phyloP scores from a whole-genome alignment of 2,113 vertebrate species.

The Chionodraco myersi region DNA sequence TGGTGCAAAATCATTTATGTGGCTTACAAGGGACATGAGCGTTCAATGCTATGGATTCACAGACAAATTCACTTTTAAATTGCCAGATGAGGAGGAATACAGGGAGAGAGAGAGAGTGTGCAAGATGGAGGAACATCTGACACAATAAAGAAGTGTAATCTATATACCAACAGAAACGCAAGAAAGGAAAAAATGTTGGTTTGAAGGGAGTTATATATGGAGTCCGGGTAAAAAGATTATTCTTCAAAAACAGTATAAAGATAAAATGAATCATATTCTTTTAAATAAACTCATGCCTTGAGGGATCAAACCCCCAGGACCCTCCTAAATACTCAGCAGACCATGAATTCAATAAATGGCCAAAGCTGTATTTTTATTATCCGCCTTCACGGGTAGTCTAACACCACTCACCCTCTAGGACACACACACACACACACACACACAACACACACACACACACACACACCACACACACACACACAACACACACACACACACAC shows the following conservation, averaged over 20 bases:
- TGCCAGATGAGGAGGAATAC: conserved; percentile 7
- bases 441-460: conserved; percentile 40
- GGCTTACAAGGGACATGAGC: conserved; percentile 51
- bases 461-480: conserved; percentile 33
- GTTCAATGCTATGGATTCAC: conserved; percentile 64
- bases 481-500: conserved; percentile 37
- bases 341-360: conserved; percentile 55
- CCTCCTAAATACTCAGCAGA: conserved; percentile 45
- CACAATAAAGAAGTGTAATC: neutral
- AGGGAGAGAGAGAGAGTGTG: conserved; percentile 6
- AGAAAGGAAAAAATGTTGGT: neutral
- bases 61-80: conserved; percentile 56
- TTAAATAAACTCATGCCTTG: conserved; percentile 9
- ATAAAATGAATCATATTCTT: neutral
- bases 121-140: neutral
- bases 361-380: conserved; percentile 67
- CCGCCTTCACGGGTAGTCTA: conserved; percentile 40
- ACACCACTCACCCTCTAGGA: conserved; percentile 45
- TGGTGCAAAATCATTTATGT: conserved; percentile 63
- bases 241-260: neutral
- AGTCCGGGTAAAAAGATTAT: neutral
- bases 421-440: conserved; percentile 41
- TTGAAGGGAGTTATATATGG: neutral
- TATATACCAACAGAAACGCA: neutral
- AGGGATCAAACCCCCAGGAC: conserved; percentile 23